These are phyloP conservation scores for Anastrepha ludens DNA, from an alignment of 1,140 invertebrate species.

Conservation along the genomic window DNA sequence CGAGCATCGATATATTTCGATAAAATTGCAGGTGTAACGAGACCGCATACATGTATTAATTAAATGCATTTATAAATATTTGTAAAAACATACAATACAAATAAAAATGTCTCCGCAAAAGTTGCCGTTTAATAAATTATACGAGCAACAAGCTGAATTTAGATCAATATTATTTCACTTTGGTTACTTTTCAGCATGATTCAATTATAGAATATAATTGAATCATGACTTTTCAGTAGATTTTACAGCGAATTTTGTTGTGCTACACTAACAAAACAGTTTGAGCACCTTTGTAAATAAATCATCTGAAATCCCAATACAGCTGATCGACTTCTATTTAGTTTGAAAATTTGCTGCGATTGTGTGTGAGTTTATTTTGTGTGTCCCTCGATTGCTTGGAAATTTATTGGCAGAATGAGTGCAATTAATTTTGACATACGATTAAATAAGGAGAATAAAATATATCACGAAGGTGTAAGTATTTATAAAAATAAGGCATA, in stretches of 20 bases:
- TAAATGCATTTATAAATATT: background rate
- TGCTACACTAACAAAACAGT: background rate
- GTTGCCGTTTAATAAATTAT: background rate
- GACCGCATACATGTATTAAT: background rate
- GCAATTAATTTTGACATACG: constrained; percentile 70
- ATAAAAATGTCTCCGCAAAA: background rate
- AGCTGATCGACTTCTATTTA: background rate
- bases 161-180: no score
- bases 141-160: no score
- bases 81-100: background rate
- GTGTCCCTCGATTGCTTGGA: background rate
- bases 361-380: background rate
- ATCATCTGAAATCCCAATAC: background rate
- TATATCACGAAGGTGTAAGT: constrained; percentile 72
- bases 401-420: constrained; percentile 62
- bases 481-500: background rate
- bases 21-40: background rate
- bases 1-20: background rate
- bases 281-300: constrained; percentile 2
- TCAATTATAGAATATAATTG: no score
- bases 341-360: background rate
- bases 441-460: constrained; percentile 72
- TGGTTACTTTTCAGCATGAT: no score
- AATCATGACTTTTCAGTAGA: no score
- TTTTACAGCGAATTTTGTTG: background rate